These are phyloP conservation scores for Drosophila aldrichi DNA, from an alignment of 2,888 invertebrate species.

Conservation along the genomic window DNA sequence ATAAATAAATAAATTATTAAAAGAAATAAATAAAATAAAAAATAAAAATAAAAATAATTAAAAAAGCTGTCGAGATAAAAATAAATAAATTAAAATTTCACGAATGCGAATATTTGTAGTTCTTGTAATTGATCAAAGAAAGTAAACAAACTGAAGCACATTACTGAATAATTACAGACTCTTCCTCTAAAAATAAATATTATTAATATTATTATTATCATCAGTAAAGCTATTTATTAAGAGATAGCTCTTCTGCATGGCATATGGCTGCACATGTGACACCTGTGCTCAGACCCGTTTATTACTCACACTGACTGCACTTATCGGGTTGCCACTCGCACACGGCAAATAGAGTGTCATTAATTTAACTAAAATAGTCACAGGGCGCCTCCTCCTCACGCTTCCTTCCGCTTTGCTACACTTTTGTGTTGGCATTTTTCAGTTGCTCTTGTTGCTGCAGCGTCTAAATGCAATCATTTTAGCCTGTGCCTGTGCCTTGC, in stretches of 20 bases:
- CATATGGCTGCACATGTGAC: slow-evolving; percentile 27
- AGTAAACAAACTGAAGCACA: background rate
- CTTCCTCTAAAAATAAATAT: background rate
- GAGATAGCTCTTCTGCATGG: slow-evolving; percentile 9
- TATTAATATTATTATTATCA: slow-evolving; percentile 6
- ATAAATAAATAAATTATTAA: too few relatives aligned
- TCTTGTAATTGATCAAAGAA: background rate
- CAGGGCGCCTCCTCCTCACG: slow-evolving; percentile 4
- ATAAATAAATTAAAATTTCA: too few relatives aligned
- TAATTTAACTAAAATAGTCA: slow-evolving; percentile 78
- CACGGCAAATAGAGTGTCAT: slow-evolving; percentile 72
- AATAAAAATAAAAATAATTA: too few relatives aligned
- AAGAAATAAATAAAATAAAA: too few relatives aligned
- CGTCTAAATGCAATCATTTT: slow-evolving; percentile 75
- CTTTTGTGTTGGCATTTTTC: slow-evolving; percentile 24
- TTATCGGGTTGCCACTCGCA: slow-evolving; percentile 64
- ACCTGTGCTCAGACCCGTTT: slow-evolving; percentile 30
- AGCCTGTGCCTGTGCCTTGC: slow-evolving; percentile 32
- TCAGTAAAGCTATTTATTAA: slow-evolving; percentile 8
- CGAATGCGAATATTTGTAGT: background rate
- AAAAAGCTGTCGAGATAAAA: too few relatives aligned
- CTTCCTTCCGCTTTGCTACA: background rate
- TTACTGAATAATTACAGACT: background rate
- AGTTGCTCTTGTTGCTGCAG: slow-evolving; percentile 17
- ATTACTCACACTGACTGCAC: slow-evolving; percentile 60